Evolutionary conservation across 2,888 invertebrate species (phyloP), one percentile per base, ranked within the genome.

Genomic region (Drosophila neutralis): DNA sequence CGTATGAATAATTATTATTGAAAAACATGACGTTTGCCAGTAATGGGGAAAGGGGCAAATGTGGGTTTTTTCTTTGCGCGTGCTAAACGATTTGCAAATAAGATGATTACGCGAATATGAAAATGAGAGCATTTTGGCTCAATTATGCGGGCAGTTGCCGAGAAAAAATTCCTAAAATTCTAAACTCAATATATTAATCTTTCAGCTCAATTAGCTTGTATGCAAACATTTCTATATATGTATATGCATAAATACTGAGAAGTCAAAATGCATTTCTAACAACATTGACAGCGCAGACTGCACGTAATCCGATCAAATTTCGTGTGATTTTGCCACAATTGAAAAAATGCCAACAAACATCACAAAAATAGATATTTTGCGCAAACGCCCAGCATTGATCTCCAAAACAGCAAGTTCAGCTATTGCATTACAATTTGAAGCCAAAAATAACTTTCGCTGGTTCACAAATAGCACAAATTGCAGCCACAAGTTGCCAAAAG

Each of bases 371-470:
- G 63, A 57, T n/a, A 56, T 62, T 27, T 35, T 31, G 21, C 21
- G 15, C 31, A 42, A 42, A 11, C 51, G 27, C 49, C 27, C 76
- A 59, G 68, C 66, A 69, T 63, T 69, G 77, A 76, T 76, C 79
- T 69, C 63, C 56, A 77, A 77, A 54, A 40, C 24, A 38, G 51
- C 70, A 79, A 78, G 70, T 79, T 78, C 70, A 71, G 58, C 67
- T 56, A 79, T 79, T 78, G 76, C 70, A 78, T 78, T 78, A 79
- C 80, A 79, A 10, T 75, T 69, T 61, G 15, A 8, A 2, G 63
- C 52, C 62, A 62, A 67, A 78, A 74, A 78, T 75, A 76, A n/a
- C 45, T 51, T 49, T 40, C 52, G 38, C 51, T 29, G 10, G 6
- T 59, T 49, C 60, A 58, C 60, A 76, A 73, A 78, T 78, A 76